Evolutionary conservation across 1,140 invertebrate genomes (phyloP).

Genomic region (Heliconius hermathena): DNA sequence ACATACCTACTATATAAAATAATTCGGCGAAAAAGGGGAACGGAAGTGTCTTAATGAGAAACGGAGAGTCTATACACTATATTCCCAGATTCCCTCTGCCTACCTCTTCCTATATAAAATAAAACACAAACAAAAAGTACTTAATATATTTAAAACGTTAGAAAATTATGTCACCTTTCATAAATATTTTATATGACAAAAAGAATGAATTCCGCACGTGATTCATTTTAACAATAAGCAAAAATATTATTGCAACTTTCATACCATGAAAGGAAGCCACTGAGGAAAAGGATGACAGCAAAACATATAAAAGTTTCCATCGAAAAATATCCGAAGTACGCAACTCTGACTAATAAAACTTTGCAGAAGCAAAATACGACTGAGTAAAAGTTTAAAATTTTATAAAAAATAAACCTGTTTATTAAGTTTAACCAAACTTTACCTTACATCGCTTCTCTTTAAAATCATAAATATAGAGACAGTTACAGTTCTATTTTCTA

Average conservation of each 20-base stretch:
- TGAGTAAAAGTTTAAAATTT: not conserved
- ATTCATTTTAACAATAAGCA: constrained; percentile 9
- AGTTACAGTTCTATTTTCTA: not conserved
- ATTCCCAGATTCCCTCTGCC: too few species aligned
- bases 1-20: too few species aligned
- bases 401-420: not conserved
- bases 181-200: not conserved
- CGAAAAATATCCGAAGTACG: constrained; percentile 25
- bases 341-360: constrained; percentile 13
- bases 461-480: not conserved
- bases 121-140: not conserved
- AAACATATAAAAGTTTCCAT: constrained; percentile 28
- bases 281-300: constrained; percentile 24
- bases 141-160: not conserved
- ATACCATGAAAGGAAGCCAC: constrained; percentile 12
- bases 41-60: too few species aligned
- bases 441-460: not conserved
- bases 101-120: too few species aligned
- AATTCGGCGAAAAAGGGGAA: too few species aligned
- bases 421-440: not conserved
- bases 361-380: not conserved
- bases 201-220: not conserved
- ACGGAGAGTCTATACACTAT: too few species aligned
- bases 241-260: not conserved
- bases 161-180: not conserved